Evolutionary conservation across 2,113 vertebrate species (phyloP), one percentile per base, ranked within the genome.

Genomic region (Tursiops truncatus): DNA sequence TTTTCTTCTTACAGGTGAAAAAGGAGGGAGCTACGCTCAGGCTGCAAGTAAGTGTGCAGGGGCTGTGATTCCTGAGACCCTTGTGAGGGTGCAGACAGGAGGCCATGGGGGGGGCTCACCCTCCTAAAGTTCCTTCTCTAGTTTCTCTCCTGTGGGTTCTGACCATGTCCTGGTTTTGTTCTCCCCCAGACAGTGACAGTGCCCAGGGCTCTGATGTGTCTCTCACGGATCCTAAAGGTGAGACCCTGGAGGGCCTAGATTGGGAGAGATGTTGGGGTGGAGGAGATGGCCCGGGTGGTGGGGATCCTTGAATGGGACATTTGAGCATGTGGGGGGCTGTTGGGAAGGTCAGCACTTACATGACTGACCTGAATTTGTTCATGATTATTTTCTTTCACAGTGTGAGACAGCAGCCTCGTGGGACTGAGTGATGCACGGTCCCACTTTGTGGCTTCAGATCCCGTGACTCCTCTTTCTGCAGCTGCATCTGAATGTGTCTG

Each of bases 361-460:
- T 76, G 15, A 50, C 73, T 0, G 4, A 31, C 73, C 23, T 20
- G 17, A 50, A 20, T 15, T 8, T 33, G 26, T 6, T 50, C 73
- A 1, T 20, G 73, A 33, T 33, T 33, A 15, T 76, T 76, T 47
- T 76, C 28, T 76, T 28, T 50, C 73, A 76, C 44, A 76, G 44
- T 47, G 44, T 50, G 44, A 33, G 28, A 3, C 44, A 47, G 28
- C 28, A 11, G 73, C 0, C 44, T 50, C 47, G 15, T 76, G 15
- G 28, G 26, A 20, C 73, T 76, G 26, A 31, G 73, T 56, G 6
- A 7, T 56, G 44, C 44, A 31, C 2, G 0, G 8, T 50, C 2
- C 44, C 8, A 33, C 4, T 76, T 50, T 76, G 73, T 47, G 26
- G 31, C 8, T 0, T 50, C 44, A 50, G 41, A 50, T 76, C 26